Percentiles rank a stretch among this genome's conserved stretches.
These are phyloP conservation scores for Pterobdella sp. DNA, from an alignment of 2,888 invertebrate species.

Conservation along the genomic window DNA sequence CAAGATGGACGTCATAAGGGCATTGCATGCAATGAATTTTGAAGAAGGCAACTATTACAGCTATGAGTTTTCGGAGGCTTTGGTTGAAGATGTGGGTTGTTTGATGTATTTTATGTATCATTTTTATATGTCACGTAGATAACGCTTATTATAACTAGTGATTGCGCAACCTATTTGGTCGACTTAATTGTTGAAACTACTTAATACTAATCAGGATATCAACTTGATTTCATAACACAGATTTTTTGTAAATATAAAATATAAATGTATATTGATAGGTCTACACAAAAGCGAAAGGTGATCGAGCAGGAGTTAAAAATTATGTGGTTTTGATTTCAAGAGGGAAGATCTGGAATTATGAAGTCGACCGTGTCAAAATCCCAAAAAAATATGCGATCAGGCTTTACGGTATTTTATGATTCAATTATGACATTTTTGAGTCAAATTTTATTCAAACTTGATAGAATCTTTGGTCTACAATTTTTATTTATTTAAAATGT, in stretches of 20 bases:
- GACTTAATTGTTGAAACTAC: too few relatives aligned
- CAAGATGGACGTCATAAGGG: constrained; percentile 33
- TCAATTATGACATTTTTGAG: too few relatives aligned
- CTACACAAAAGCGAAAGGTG: constrained; percentile 32
- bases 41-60: constrained; percentile 33
- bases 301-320: constrained; percentile 33
- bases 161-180: too few relatives aligned
- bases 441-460: too few relatives aligned
- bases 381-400: constrained; percentile 29
- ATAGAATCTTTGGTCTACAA: too few relatives aligned
- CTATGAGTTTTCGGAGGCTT: constrained; percentile 31
- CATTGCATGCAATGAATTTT: constrained; percentile 32
- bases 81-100: constrained; percentile 29
- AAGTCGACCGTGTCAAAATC: constrained; percentile 24
- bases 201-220: too few relatives aligned
- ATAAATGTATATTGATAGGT: too few relatives aligned
- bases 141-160: too few relatives aligned
- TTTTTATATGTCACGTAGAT: too few relatives aligned
- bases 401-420: constrained; percentile 30
- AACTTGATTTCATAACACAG: too few relatives aligned
- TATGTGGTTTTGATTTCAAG: constrained; percentile 35
- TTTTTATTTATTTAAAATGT: not conserved
- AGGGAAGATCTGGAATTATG: constrained; percentile 34
- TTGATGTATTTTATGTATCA: too few relatives aligned
- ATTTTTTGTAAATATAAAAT: too few relatives aligned